Evolutionary conservation across 2,888 invertebrate species (phyloP).

Genomic region (Caenorhabditis macrosperma): DNA sequence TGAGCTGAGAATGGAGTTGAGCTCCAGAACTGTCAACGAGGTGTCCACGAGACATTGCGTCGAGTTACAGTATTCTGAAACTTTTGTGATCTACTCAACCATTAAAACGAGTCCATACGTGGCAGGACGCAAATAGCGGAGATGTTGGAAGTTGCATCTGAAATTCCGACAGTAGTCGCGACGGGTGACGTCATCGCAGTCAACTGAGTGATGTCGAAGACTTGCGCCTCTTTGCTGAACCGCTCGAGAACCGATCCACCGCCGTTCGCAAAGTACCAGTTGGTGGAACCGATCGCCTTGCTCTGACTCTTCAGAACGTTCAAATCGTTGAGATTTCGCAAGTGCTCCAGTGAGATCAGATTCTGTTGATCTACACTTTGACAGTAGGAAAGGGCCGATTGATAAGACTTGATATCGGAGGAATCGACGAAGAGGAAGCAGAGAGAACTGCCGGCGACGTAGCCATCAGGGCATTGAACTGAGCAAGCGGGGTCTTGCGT

Average conservation of each 20-base stretch:
- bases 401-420: conserved; percentile 44
- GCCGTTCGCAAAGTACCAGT: conserved; percentile 46
- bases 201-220: conserved; percentile 37
- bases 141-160: conserved; percentile 30
- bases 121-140: conserved; percentile 56
- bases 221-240: conserved; percentile 27
- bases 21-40: conserved; percentile 20
- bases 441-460: conserved; percentile 22
- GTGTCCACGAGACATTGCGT: conserved; percentile 32
- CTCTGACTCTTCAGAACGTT: neutral
- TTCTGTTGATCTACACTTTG: conserved; percentile 33
- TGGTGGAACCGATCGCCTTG: neutral
- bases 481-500: conserved; percentile 27
- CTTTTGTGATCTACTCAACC: too few relatives aligned
- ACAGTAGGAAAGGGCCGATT: conserved; percentile 44
- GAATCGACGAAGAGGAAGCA: conserved; percentile 24
- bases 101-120: conserved; percentile 25
- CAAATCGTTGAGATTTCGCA: conserved; percentile 36
- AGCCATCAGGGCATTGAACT: conserved; percentile 41
- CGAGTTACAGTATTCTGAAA: conserved; percentile 52
- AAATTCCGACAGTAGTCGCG: conserved; percentile 31
- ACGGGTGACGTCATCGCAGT: conserved; percentile 38
- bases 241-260: conserved; percentile 40
- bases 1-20: conserved; percentile 23
- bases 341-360: conserved; percentile 34